These are phyloP conservation scores for Alaudala cheleensis DNA, from an alignment of 2,113 vertebrate genomes.

Conservation along the genomic window DNA sequence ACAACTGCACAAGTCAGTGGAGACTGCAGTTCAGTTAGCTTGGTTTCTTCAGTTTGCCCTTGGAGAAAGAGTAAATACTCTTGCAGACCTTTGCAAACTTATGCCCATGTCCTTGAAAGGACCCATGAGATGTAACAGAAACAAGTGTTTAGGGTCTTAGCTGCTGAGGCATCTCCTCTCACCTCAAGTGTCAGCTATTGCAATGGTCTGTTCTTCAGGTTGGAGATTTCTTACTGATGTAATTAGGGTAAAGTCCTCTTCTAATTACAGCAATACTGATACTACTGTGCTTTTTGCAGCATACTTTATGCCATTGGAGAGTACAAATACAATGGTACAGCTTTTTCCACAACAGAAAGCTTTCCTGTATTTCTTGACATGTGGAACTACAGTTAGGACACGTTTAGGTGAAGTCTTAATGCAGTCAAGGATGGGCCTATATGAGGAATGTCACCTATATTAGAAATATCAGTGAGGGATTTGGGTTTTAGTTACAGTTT, in stretches of 20 bases:
- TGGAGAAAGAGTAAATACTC: neutral
- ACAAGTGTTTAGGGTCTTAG: neutral
- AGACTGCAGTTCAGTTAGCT: neutral
- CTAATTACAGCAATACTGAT: neutral
- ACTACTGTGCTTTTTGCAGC: neutral
- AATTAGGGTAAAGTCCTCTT: neutral
- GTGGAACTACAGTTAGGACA: neutral
- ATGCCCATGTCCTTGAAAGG: neutral
- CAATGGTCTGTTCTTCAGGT: neutral
- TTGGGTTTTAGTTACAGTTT: neutral
- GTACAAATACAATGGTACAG: neutral
- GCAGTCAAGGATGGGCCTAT: neutral
- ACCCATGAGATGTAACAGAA: neutral
- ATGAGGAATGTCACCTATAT: neutral
- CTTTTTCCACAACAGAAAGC: neutral
- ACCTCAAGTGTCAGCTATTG: neutral
- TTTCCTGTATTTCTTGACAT: neutral
- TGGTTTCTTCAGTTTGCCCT: neutral
- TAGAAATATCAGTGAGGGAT: neutral
- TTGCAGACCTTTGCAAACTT: neutral
- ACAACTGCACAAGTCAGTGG: neutral
- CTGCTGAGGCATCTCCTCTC: neutral
- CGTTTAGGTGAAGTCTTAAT: neutral
- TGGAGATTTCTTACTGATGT: neutral
- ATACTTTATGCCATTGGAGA: neutral